Conservation (phyloP, 1,140 invertebrate species). For the Trachymyrmex septentrionalis region DNA sequence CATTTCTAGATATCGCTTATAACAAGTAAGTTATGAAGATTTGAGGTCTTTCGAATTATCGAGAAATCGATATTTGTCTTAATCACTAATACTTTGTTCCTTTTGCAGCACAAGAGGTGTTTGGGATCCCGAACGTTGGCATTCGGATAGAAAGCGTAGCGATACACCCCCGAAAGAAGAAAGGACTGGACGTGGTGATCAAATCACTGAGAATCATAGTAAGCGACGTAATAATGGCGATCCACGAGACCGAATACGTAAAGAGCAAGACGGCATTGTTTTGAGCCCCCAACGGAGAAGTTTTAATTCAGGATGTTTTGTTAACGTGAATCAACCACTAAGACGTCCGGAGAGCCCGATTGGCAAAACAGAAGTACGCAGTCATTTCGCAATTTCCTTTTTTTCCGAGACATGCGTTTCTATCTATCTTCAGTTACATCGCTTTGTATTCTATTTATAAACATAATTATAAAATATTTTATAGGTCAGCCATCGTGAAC, state of each 20-base stretch:
- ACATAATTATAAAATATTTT: slow-evolving; percentile 39
- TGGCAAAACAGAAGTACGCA: slow-evolving; percentile 83
- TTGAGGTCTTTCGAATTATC: background rate
- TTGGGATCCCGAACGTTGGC: slow-evolving; percentile 89
- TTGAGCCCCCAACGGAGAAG: slow-evolving; percentile 93
- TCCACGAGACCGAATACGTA: slow-evolving; percentile 92
- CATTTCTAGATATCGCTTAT: slow-evolving; percentile 88
- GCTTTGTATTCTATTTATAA: background rate
- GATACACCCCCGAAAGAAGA: slow-evolving; percentile 89
- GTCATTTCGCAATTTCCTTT: background rate
- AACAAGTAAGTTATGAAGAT: slow-evolving; percentile 84
- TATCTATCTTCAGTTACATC: background rate
- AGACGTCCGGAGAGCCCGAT: slow-evolving; percentile 87
- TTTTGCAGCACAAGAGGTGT: slow-evolving; percentile 86
- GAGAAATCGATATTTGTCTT: slow-evolving; percentile 35
- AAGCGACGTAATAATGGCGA: slow-evolving; percentile 89
- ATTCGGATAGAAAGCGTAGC: slow-evolving; percentile 87
- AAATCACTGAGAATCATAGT: slow-evolving; percentile 71
- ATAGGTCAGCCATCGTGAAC: slow-evolving; percentile 85
- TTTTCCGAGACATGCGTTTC: background rate
- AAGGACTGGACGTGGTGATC: slow-evolving; percentile 84
- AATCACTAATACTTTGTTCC: slow-evolving; percentile 9
- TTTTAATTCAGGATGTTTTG: slow-evolving; percentile 94
- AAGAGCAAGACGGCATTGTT: slow-evolving; percentile 94
- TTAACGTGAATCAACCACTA: slow-evolving; percentile 86